These are phyloP conservation scores for Aviceda leuphotes DNA, from an alignment of 2,797 vertebrate species.

Conservation along the genomic window DNA sequence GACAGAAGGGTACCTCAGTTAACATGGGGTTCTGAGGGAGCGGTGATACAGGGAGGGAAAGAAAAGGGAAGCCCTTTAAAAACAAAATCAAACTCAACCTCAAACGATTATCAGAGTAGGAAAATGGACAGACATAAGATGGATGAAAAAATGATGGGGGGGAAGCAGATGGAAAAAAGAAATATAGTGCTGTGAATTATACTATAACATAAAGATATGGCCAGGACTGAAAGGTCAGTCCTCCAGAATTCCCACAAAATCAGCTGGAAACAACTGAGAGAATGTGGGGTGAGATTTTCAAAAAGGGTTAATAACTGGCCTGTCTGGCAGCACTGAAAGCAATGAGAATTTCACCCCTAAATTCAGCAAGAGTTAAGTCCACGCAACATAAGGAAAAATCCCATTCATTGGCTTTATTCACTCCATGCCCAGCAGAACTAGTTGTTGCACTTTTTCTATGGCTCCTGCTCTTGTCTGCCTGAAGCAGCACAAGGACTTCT, in stretches of 20 bases:
- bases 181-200: neutral
- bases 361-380: neutral
- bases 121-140: neutral
- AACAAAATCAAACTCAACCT: neutral
- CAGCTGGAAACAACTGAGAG: neutral
- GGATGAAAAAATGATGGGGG: neutral
- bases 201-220: neutral
- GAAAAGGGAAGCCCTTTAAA: neutral
- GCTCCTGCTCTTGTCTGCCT: neutral
- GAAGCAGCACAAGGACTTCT: neutral
- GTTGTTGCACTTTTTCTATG: neutral
- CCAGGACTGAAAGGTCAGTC: neutral
- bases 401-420: neutral
- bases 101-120: neutral
- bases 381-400: neutral
- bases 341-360: neutral
- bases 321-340: neutral
- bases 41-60: neutral
- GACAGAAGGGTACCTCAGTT: neutral
- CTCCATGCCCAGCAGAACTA: neutral
- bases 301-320: neutral
- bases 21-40: neutral
- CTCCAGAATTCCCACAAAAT: neutral
- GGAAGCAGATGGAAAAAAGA: neutral
- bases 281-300: neutral